Percentiles rank a stretch among this genome's conserved stretches.
These are phyloP conservation scores for Neosilurus mollespiculum DNA, from an alignment of 2,797 vertebrate genomes.

Conservation along the genomic window DNA sequence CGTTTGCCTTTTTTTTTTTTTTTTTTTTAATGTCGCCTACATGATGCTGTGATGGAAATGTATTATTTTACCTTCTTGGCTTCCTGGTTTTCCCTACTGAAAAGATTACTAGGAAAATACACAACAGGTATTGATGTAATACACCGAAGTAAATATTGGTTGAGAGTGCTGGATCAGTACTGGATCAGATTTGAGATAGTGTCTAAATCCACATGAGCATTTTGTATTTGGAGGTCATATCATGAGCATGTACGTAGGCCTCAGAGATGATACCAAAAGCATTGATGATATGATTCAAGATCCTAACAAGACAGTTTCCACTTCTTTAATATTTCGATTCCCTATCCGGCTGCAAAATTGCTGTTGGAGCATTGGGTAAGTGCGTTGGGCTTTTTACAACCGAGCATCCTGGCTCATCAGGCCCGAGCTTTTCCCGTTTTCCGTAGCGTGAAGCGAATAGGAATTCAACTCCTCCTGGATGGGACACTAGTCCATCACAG, in stretches of 20 bases:
- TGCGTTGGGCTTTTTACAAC: no score
- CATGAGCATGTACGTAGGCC: not conserved
- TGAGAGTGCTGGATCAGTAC: not conserved
- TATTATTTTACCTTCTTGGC: not conserved
- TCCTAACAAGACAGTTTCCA: not conserved
- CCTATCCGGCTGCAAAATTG: not conserved
- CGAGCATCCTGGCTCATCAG: no score
- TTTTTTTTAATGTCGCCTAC: not conserved
- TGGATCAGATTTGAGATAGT: not conserved
- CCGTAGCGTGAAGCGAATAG: no score
- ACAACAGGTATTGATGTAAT: not conserved
- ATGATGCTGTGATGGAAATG: not conserved
- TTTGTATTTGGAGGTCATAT: not conserved
- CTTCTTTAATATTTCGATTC: not conserved
- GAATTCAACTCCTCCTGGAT: no score
- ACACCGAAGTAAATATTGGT: not conserved
- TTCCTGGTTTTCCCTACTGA: not conserved
- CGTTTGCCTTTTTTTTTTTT: not conserved
- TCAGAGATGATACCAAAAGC: not conserved
- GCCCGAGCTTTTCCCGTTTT: no score
- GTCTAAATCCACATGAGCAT: not conserved
- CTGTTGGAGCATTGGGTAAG: no score
- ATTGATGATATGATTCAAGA: not conserved
- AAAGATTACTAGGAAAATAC: not conserved
- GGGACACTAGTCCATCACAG: no score